Conservation (phyloP, 35 echinoderm and acorn worm genomes). For the Strongylocentrotus purpuratus region DNA sequence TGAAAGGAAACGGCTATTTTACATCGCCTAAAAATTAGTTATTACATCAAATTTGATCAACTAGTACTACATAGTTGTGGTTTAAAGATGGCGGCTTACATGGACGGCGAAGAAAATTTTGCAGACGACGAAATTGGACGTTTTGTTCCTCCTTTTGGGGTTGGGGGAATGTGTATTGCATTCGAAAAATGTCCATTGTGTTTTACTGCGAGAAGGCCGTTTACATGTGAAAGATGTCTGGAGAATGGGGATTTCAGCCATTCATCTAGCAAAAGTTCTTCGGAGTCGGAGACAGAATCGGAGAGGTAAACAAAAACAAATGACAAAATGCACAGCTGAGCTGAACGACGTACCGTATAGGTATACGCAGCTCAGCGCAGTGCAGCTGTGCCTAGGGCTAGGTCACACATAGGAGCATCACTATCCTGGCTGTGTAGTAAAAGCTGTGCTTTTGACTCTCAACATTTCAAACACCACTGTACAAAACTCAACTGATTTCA, state of each 20-base stretch:
- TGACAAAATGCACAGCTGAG: too few relatives aligned
- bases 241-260: conserved; percentile 41
- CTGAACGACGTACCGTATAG: background rate
- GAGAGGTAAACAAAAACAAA: conserved; percentile 46
- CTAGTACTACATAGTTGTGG: background rate
- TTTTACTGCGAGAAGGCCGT: conserved; percentile 33
- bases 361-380: background rate
- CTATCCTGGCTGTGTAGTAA: too few relatives aligned
- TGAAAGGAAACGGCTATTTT: background rate
- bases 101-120: conserved; percentile 19
- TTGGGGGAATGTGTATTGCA: conserved; percentile 45
- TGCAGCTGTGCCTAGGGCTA: background rate
- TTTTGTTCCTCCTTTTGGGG: conserved; percentile 7
- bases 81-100: conserved; percentile 41
- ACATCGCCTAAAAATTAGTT: too few relatives aligned
- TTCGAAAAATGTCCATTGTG: conserved; percentile 43
- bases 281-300: background rate
- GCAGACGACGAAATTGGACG: conserved; percentile 42
- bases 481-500: too few relatives aligned
- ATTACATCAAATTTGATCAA: background rate
- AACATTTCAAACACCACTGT: too few relatives aligned
- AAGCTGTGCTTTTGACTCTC: too few relatives aligned
- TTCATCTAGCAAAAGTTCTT: conserved; percentile 34
- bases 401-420: too few relatives aligned
- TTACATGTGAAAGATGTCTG: conserved; percentile 38